Conservation (phyloP, 2,888 invertebrate species). For the Argyra leucocephala region DNA sequence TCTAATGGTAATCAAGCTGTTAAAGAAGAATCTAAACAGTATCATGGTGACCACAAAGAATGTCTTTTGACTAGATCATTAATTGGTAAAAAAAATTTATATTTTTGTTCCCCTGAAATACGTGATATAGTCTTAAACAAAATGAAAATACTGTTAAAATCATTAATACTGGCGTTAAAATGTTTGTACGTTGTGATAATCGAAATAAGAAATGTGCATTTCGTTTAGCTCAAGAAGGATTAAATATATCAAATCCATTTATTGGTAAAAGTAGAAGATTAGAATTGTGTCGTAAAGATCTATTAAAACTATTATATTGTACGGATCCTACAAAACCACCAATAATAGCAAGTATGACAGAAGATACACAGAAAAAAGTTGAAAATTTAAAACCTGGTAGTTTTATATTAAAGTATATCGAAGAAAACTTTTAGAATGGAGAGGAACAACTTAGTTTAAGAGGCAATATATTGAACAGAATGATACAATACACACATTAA, state of each 20-base stretch:
- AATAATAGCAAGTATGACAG: constrained; percentile 56
- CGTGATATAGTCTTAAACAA: constrained; percentile 66
- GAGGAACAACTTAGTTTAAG: constrained; percentile 76
- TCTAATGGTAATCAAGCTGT: constrained; percentile 57
- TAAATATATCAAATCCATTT: constrained; percentile 62
- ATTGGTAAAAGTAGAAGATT: constrained; percentile 62
- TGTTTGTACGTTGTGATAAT: constrained; percentile 86
- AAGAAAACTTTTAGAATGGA: constrained; percentile 67
- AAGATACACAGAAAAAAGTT: constrained; percentile 57
- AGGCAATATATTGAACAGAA: constrained; percentile 76
- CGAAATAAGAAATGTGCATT: constrained; percentile 80
- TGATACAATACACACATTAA: constrained; percentile 77
- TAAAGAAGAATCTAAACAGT: constrained; percentile 63
- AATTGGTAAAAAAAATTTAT: constrained; percentile 84
- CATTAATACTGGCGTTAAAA: constrained; percentile 94
- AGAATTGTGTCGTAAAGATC: constrained; percentile 61
- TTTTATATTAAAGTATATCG: constrained; percentile 61
- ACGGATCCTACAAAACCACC: constrained; percentile 73
- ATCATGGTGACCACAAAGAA: constrained; percentile 77
- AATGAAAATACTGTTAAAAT: constrained; percentile 77
- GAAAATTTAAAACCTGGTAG: constrained; percentile 58
- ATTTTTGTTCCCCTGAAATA: constrained; percentile 76
- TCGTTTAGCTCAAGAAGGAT: constrained; percentile 81
- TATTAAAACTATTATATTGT: constrained; percentile 66
- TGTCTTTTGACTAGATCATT: constrained; percentile 73